Conservation (phyloP, 2,888 invertebrate genomes). For the Andrena marginata region DNA sequence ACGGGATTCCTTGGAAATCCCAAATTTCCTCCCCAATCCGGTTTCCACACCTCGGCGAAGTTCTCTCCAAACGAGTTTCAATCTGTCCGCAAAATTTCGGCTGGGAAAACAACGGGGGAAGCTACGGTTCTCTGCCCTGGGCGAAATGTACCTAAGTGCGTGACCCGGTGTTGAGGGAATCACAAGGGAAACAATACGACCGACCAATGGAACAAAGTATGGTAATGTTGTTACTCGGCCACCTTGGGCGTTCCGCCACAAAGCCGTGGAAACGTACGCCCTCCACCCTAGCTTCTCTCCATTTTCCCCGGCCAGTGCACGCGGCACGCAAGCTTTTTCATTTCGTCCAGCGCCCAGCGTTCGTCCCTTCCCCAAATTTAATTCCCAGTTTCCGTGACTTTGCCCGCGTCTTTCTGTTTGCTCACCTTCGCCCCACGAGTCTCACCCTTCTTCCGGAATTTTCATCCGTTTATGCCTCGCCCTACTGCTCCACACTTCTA, state of each 20-base stretch:
- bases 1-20: background rate
- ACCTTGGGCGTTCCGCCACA: conserved; percentile 1
- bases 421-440: background rate
- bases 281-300: background rate
- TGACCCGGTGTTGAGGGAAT: background rate
- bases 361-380: background rate
- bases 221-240: background rate
- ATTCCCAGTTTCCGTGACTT: background rate
- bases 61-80: background rate
- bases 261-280: conserved; percentile 3
- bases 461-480: background rate
- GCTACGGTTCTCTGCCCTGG: background rate
- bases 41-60: background rate
- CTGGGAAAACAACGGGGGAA: background rate
- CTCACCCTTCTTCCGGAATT: background rate
- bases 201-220: background rate
- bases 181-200: background rate
- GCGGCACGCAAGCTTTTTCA: background rate
- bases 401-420: background rate
- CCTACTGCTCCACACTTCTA: background rate
- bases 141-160: background rate
- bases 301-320: background rate
- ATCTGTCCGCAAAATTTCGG: background rate
- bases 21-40: background rate
- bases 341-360: background rate